Evolutionary conservation across 2,797 vertebrate genomes (phyloP).

Genomic region (Brachymystax lenok): DNA sequence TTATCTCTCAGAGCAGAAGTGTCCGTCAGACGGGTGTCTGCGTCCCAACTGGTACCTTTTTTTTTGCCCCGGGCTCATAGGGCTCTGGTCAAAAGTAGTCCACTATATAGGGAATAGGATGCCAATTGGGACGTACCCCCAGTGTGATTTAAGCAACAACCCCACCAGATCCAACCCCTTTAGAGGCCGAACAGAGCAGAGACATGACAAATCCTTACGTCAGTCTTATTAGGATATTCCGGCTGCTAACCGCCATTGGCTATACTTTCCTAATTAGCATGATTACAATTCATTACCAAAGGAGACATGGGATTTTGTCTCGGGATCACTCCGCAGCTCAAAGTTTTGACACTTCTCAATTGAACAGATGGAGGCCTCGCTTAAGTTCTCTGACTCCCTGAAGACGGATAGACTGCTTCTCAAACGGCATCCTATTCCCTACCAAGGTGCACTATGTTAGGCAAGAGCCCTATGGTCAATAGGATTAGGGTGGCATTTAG

Average conservation of each 20-base stretch:
- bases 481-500: conserved; percentile 29
- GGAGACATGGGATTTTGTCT: conserved; percentile 68
- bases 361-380: conserved; percentile 69
- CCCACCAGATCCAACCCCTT: conserved; percentile 16
- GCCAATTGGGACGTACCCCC: neutral
- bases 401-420: conserved; percentile 41
- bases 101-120: neutral
- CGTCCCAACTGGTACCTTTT: neutral
- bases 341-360: conserved; percentile 70
- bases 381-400: conserved; percentile 68
- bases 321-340: conserved; percentile 65
- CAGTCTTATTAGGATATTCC: conserved; percentile 67
- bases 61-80: too few species aligned
- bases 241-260: conserved; percentile 42
- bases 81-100: neutral
- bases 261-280: conserved; percentile 64
- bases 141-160: conserved; percentile 2
- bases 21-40: conserved; percentile 9
- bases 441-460: too few species aligned
- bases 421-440: neutral
- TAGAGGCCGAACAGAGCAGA: conserved; percentile 33
- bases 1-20: conserved; percentile 25
- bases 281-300: conserved; percentile 67
- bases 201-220: conserved; percentile 63
- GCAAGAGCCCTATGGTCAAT: conserved; percentile 42